Evolutionary conservation across 2,113 vertebrate species (phyloP).

Genomic region (Microcebus lehilahytsara): DNA sequence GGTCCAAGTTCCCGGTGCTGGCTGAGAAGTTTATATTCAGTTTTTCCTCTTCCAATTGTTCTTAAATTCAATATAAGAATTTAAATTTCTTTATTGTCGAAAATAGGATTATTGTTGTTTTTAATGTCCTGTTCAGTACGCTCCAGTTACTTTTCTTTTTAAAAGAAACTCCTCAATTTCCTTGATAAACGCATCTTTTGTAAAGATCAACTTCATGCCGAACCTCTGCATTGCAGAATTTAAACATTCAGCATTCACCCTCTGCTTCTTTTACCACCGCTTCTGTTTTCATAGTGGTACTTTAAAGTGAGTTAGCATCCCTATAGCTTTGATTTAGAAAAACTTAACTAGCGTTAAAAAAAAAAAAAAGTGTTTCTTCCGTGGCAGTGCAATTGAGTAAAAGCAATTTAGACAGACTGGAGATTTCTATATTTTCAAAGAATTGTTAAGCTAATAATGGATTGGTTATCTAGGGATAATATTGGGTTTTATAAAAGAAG

Average conservation of each 20-base stretch:
- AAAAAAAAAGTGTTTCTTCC: slow-evolving; percentile 5
- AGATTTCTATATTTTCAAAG: slow-evolving; percentile 58
- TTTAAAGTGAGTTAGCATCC: background rate
- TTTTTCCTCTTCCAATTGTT: slow-evolving; percentile 80
- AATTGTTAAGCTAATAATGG: slow-evolving; percentile 33
- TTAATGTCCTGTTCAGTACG: background rate
- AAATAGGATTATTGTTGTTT: slow-evolving; percentile 21
- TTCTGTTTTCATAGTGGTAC: background rate
- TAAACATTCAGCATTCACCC: background rate
- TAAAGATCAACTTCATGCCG: background rate
- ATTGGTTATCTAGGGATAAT: slow-evolving; percentile 38
- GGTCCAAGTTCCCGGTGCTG: slow-evolving; percentile 81
- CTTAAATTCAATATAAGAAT: slow-evolving; percentile 50
- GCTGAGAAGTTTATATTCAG: slow-evolving; percentile 79
- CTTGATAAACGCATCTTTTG: slow-evolving; percentile 8
- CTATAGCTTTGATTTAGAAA: slow-evolving; percentile 44
- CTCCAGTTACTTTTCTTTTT: slow-evolving; percentile 20
- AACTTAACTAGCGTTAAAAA: slow-evolving; percentile 37
- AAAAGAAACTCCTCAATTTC: background rate
- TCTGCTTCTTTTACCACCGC: background rate
- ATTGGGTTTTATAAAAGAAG: slow-evolving; percentile 59
- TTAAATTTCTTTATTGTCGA: background rate
- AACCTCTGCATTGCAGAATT: background rate
- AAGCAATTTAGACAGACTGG: slow-evolving; percentile 54
- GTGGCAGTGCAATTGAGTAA: slow-evolving; percentile 35